Evolutionary conservation across 2,888 invertebrate species (phyloP).

Genomic region (Andrena chrysosceles): DNA sequence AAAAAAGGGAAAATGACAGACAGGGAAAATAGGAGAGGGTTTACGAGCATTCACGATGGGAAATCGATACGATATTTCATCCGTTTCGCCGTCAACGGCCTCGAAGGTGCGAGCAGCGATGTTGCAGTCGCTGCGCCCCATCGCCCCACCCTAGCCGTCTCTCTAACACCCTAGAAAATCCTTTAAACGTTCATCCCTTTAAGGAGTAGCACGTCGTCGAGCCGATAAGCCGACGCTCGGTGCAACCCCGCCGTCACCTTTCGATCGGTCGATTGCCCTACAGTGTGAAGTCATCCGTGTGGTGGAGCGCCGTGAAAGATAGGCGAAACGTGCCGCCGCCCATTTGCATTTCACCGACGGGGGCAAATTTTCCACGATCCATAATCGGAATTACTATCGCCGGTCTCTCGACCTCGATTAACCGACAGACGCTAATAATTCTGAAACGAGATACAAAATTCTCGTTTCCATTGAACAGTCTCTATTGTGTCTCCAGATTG

Average conservation of each 20-base stretch:
- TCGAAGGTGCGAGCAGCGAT: constrained; percentile 60
- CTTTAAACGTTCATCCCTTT: constrained; percentile 75
- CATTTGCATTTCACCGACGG: constrained; percentile 49
- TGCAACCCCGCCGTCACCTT: constrained; percentile 55
- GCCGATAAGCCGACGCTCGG: constrained; percentile 71
- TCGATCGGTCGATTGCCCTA: constrained; percentile 66
- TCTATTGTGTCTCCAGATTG: too few relatives aligned
- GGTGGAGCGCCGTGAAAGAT: constrained; percentile 51
- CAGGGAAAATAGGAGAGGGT: constrained; percentile 36
- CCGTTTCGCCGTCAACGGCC: constrained; percentile 75
- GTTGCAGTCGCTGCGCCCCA: constrained; percentile 45
- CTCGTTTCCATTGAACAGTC: too few relatives aligned
- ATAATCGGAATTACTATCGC: constrained; percentile 42
- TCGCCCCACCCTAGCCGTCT: constrained; percentile 1
- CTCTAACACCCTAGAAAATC: constrained; percentile 69
- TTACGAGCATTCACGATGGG: constrained; percentile 73
- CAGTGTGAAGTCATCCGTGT: constrained; percentile 53
- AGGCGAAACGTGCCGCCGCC: constrained; percentile 43
- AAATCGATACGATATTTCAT: constrained; percentile 81
- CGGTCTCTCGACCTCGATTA: constrained; percentile 4
- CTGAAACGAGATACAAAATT: too few relatives aligned
- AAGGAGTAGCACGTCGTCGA: constrained; percentile 68
- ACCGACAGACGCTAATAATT: not conserved
- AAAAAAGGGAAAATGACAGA: constrained; percentile 22
- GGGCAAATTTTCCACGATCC: constrained; percentile 47